phyloP scores from a whole-genome alignment of 2,888 invertebrate species.

The Habroteleia sp. region DNA sequence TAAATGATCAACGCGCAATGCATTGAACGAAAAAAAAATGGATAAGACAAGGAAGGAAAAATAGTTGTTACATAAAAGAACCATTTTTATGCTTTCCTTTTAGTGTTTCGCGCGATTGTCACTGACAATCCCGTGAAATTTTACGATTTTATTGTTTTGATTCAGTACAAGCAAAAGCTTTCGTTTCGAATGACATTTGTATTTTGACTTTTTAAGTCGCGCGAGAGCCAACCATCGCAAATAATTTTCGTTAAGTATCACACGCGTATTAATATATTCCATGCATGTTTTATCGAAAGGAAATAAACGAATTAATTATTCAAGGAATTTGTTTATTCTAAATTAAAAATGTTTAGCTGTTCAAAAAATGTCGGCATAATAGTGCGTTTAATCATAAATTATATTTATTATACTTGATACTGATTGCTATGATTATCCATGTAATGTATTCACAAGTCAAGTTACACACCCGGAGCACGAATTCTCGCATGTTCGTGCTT shows the following conservation, averaged over 20 bases:
- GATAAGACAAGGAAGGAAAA: neutral
- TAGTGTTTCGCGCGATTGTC: constrained; percentile 11
- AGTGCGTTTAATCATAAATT: constrained; percentile 49
- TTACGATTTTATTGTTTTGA: constrained; percentile 31
- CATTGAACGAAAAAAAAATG: no score
- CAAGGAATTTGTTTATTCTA: neutral
- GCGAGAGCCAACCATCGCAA: neutral
- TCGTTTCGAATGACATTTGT: constrained; percentile 21
- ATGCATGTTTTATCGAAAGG: no score
- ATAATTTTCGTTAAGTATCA: constrained; percentile 6
- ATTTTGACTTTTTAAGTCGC: constrained; percentile 21
- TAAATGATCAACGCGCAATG: no score
- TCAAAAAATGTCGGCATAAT: constrained; percentile 13
- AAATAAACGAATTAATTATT: constrained; percentile 21
- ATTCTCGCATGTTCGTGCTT: constrained; percentile 62
- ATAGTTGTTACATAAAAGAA: constrained; percentile 3
- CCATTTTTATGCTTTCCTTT: constrained; percentile 9
- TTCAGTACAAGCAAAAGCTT: constrained; percentile 47
- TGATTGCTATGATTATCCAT: constrained; percentile 59
- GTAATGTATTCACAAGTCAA: constrained; percentile 62
- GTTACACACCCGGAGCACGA: constrained; percentile 62
- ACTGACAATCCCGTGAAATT: constrained; percentile 17
- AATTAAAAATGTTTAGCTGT: constrained; percentile 14
- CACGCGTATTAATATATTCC: neutral
- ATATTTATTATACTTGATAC: constrained; percentile 57